These are phyloP conservation scores for Calyptommatus sinebrachiatus DNA, from an alignment of 2,113 vertebrate species.

Conservation along the genomic window DNA sequence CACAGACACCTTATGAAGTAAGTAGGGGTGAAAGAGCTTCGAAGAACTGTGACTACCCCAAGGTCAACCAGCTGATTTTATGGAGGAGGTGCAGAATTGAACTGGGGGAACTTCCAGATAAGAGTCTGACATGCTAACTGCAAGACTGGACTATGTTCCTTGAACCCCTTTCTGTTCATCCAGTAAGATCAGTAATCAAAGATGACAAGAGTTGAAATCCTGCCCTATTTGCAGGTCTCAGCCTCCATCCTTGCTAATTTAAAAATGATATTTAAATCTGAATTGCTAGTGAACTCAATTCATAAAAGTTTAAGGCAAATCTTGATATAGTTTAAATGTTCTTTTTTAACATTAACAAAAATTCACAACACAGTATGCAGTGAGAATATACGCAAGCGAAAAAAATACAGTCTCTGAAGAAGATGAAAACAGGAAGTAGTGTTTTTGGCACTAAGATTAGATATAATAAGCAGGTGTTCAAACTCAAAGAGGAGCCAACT, in stretches of 20 bases:
- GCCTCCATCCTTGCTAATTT: background rate
- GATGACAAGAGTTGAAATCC: background rate
- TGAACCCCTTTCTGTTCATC: background rate
- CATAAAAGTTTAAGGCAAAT: no score
- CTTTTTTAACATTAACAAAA: background rate
- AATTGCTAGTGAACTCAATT: background rate
- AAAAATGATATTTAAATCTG: background rate
- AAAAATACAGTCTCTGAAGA: constrained; percentile 22
- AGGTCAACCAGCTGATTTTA: no score
- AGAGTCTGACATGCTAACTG: no score
- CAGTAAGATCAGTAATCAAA: background rate
- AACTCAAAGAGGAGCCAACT: constrained; percentile 40
- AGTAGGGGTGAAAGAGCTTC: no score
- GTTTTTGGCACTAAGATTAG: constrained; percentile 52
- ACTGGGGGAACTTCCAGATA: no score
- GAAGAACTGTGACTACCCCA: no score
- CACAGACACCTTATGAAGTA: no score
- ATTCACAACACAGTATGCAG: background rate
- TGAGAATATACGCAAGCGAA: constrained; percentile 17
- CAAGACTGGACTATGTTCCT: no score
- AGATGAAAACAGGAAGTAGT: constrained; percentile 31
- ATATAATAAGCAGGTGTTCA: constrained; percentile 57
- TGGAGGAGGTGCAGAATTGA: no score
- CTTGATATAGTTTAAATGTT: no score
- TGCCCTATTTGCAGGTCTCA: background rate